Conservation (phyloP, 2,888 invertebrate genomes). For the Tachina fera region DNA sequence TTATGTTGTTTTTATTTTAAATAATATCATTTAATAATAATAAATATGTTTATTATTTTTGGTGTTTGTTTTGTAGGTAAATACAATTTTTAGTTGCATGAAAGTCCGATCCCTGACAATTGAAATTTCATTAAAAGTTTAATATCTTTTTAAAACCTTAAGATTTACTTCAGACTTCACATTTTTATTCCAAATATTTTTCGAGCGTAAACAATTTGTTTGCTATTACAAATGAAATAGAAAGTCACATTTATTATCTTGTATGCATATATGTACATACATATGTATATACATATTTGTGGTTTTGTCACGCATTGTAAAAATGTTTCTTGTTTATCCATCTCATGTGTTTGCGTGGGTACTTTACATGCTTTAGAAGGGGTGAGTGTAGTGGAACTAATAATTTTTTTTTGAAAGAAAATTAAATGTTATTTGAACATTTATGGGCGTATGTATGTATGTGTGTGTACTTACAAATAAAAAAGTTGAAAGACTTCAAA, state of each 20-base stretch:
- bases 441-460: too few relatives aligned
- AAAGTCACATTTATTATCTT: constrained; percentile 49
- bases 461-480: too few relatives aligned
- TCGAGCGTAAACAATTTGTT: neutral
- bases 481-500: too few relatives aligned
- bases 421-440: neutral
- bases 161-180: too few relatives aligned
- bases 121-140: too few relatives aligned
- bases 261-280: neutral
- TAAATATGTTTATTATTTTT: too few relatives aligned
- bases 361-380: constrained; percentile 1
- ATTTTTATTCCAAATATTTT: neutral
- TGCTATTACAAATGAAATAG: constrained; percentile 57
- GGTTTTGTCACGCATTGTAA: constrained; percentile 56
- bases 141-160: too few relatives aligned
- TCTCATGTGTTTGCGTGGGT: constrained; percentile 26
- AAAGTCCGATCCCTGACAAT: too few relatives aligned
- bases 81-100: too few relatives aligned
- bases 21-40: too few relatives aligned
- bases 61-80: too few relatives aligned
- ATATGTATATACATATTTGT: constrained; percentile 7
- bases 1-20: too few relatives aligned
- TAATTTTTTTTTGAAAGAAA: neutral
- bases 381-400: constrained; percentile 45
- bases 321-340: constrained; percentile 30